Evolutionary conservation across 2,888 invertebrate species (phyloP), one percentile per base, ranked within the genome.

Genomic region (Orthonevra nobilis): DNA sequence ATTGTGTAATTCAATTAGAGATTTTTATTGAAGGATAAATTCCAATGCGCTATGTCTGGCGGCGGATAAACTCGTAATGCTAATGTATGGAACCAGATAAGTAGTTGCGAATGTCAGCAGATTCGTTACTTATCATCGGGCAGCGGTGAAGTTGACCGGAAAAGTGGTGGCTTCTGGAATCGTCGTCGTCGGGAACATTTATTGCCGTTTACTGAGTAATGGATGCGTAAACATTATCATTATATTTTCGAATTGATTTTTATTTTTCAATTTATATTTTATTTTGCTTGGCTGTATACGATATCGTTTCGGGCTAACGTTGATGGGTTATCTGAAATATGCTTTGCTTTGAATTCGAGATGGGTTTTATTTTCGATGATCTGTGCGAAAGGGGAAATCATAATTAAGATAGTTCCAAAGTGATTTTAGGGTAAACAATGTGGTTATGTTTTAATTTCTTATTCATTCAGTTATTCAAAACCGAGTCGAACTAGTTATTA

Each of bases 71-170:
- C n/a, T n/a, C 28, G 56, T 70, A 61, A 60, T 70, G 63, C 40
- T 54, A 52, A 70, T 70, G 61, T 61, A 54, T 34, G 54, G 17
- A 32, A 56, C 19, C 34, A 68, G 79, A 73, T 73, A 79, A 79
- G 73, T 61, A 66, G 73, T 73, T 73, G 66, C 15, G 30, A 58
- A 54, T 56, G 73, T 79, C 79, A 79, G 79, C 79, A 72, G 40
- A 70, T 28, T 36, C 20, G 28, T 26, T 28, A 56, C 36, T 56
- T 26, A 9, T 36, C 52, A 14, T 54, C 54, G 28, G 52, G 20
- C 26, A 28, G 36, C 56, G 23, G 14, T 10, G 36, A 19, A 32
- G 46, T 60, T 61, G 34, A 50, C 52, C 32, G 50, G 34, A 44
- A 44, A 5, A 52, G 36, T 46, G 48, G 15, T 20, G n/a, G 56